Base-by-base conservation (phyloP, 2,797 vertebrate genomes). In the Trematomus bernacchii region DNA sequence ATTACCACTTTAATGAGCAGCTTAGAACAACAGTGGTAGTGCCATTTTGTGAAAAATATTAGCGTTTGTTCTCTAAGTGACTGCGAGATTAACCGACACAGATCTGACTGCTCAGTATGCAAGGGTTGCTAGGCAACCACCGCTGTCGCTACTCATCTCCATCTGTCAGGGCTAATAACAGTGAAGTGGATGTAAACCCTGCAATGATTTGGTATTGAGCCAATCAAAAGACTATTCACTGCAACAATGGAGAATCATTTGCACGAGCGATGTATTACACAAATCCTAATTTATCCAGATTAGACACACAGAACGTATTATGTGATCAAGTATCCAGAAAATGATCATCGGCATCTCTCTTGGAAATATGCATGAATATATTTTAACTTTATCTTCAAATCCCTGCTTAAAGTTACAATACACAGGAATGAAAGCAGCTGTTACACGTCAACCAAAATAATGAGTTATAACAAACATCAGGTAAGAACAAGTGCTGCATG, bases 141-240 rank as follows among this genome's bases (percentile, higher is more conserved):
- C 85, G 77, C 83, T 83, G 80, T 76, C 54, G 10, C 66, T 79
- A 79, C 86, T 85, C 73, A 67, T 76, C 72, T 76, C 84, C 87
- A 88, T 85, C 87, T 86, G 86, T 86, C 84, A 59, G 66, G 1
- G 78, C 54, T 78, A 59, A 81, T 73, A 50, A 86, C 16, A 74
- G 69, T 30, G 6, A 74, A 79, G 61, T 50, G 10, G 33, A 77
- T 63, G 75, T 76, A 77, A 86, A 69, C n/a, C 50, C 57, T 63
- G 71, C 42, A 30, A 33, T 51, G 64, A 69, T 66, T 84, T 18
- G 11, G 1, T 16, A 30, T 61, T 18, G 0, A 11, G 11, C 50
- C 64, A 77, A 59, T 76, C 40, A 64, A 74, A 72, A 66, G 64
- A 61, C 21, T 47, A 30, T 84, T 70, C 58, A 66, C 13, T 23